Conservation (phyloP, 2,113 vertebrate genomes). For the Chelonoidis abingdonii region DNA sequence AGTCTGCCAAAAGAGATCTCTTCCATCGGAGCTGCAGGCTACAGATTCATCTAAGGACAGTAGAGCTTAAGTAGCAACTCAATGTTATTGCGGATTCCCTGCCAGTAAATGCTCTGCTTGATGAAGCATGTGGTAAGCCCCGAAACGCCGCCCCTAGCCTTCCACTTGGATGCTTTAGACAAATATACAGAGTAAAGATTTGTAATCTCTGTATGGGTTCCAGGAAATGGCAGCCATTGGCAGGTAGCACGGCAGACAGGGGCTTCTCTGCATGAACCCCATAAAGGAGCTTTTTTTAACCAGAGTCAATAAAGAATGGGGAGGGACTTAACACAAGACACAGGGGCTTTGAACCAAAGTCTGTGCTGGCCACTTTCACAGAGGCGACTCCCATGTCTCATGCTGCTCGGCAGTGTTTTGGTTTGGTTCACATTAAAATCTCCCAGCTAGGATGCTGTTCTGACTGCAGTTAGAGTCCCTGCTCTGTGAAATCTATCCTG, state of each 20-base stretch:
- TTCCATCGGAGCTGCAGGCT: neutral
- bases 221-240: slow-evolving; percentile 71
- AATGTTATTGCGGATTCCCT: slow-evolving; percentile 1
- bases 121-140: slow-evolving; percentile 1
- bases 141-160: neutral
- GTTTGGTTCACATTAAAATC: neutral
- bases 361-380: neutral
- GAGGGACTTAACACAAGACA: neutral
- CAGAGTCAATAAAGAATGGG: neutral
- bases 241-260: slow-evolving; percentile 43
- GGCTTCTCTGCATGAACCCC: slow-evolving; percentile 9
- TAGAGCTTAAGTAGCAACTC: neutral
- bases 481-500: neutral
- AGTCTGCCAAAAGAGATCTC: neutral
- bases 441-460: neutral
- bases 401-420: neutral
- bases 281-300: neutral
- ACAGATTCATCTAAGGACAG: slow-evolving; percentile 14
- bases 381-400: neutral
- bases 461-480: neutral
- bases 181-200: slow-evolving; percentile 49
- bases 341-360: neutral
- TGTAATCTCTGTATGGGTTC: slow-evolving; percentile 65
- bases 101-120: slow-evolving; percentile 32
- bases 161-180: slow-evolving; percentile 8